Evolutionary conservation across 1,140 invertebrate genomes (phyloP).

Genomic region (Agrypnia vestita): DNA sequence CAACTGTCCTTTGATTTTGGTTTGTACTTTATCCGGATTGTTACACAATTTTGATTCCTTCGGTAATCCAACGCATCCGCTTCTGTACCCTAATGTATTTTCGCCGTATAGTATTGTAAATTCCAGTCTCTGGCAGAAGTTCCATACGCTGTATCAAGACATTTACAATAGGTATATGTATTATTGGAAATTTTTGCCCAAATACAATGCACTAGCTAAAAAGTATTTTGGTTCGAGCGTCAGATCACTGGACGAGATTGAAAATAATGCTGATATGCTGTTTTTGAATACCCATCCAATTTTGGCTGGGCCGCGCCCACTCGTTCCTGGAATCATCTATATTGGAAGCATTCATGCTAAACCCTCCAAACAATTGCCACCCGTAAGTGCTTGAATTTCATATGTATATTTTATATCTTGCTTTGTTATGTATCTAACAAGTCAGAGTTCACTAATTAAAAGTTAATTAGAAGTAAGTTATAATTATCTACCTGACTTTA

Average conservation of each 20-base stretch:
- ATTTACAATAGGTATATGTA: constrained; percentile 57
- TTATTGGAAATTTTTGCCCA: constrained; percentile 39
- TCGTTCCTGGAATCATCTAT: constrained; percentile 69
- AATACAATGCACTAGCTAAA: constrained; percentile 58
- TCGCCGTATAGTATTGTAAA: constrained; percentile 58
- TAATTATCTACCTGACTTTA: too few species aligned
- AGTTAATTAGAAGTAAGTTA: too few species aligned
- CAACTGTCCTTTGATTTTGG: constrained; percentile 65
- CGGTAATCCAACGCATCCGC: constrained; percentile 68
- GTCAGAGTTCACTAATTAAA: too few species aligned
- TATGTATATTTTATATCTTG: too few species aligned
- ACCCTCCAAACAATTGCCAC: constrained; percentile 62
- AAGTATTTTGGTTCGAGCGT: constrained; percentile 62
- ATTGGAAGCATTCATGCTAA: constrained; percentile 71
- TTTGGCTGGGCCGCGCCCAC: constrained; percentile 67
- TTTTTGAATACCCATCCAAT: constrained; percentile 72
- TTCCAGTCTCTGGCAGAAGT: constrained; percentile 63
- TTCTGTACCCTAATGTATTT: constrained; percentile 67
- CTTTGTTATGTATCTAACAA: too few species aligned
- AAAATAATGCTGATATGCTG: constrained; percentile 72
- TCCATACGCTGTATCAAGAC: constrained; percentile 52
- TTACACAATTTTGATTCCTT: constrained; percentile 58
- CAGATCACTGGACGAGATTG: constrained; percentile 57
- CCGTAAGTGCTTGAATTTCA: not conserved
- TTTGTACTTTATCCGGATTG: constrained; percentile 63